Base-by-base conservation (phyloP, 2,888 invertebrate species). In the Melieria omissa region DNA sequence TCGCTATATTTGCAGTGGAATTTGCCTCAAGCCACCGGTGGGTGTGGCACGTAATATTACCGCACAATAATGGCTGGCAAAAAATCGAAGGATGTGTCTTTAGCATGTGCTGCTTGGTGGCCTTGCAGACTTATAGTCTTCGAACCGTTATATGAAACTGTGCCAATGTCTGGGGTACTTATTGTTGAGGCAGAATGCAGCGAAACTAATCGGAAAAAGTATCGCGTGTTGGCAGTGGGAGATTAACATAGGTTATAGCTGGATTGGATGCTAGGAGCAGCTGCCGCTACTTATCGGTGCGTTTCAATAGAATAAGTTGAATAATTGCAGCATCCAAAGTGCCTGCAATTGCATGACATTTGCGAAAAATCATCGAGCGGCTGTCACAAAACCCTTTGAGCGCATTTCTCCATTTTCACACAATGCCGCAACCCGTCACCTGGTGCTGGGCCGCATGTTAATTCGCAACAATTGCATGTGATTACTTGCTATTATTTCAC, bases 361-460 rank as follows among this genome's bases (percentile, higher is more conserved):
- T 5, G 52, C 52, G 52, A 29, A 29, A 29, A 29, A 29, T 29
- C 29, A 29, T 29, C 29, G 29, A 29, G 29, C 29, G 52, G 52
- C 14, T 52, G 52, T 52, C 52, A 29, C 29, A 9, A 55, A 60
- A 67, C 49, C 67, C 69, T 62, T 69, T 60, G 62, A 52, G 12
- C 46, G 49, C 16, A 45, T 63, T 57, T 46, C 29, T 14, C 29
- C 29, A 63, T 49, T 14, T 10, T 41, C 55, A 42, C 54, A 54
- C 45, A 49, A 61, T 62, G 42, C 14, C 57, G 57, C 55, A 46
- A 16, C 44, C 46, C 44, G 54, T 62, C 72, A 73, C 69, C 72
- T 73, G 72, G 72, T 70, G 69, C 54, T 62, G 70, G 61, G 69
- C 29, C 29, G 29, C 29, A 16, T 46, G 44, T 9, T 52, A 52